A percentile compares a stretch with the other conserved stretches of the same genome.
Evolutionary conservation across 2,888 invertebrate genomes (phyloP).

Genomic region (Subacronicta megacephala): DNA sequence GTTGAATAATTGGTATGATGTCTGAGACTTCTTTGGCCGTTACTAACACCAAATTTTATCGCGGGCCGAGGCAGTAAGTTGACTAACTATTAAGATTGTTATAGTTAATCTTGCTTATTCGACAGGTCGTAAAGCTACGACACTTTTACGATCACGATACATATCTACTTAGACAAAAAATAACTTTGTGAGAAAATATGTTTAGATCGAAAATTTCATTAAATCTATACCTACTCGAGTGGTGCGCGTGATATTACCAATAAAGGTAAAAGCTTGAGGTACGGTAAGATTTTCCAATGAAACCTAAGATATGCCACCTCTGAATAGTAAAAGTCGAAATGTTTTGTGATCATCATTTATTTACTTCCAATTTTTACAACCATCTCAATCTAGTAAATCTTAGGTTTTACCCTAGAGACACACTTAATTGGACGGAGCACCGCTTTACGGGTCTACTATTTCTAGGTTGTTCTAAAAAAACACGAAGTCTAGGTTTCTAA

Average conservation of each 20-base stretch:
- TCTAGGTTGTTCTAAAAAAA: no score
- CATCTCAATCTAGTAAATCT: no score
- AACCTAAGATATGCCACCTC: no score
- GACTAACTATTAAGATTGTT: conserved; percentile 37
- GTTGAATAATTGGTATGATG: conserved; percentile 27
- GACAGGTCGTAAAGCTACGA: conserved; percentile 47
- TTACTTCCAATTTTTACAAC: no score
- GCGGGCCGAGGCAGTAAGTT: conserved; percentile 17
- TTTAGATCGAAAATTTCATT: conserved; percentile 5
- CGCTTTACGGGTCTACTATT: no score
- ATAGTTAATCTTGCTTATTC: conserved; percentile 48
- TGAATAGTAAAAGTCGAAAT: no score
- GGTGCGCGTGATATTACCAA: conserved; percentile 24
- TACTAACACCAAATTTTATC: conserved; percentile 19
- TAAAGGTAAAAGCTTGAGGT: no score
- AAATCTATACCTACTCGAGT: conserved; percentile 8
- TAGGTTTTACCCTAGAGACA: no score
- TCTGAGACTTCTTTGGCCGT: conserved; percentile 20
- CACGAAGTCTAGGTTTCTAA: no score
- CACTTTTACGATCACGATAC: conserved; percentile 41
- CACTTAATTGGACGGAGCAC: no score
- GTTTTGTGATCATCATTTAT: no score
- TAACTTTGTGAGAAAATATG: conserved; percentile 17
- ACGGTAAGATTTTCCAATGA: no score
- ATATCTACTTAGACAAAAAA: conserved; percentile 19